A percentile compares a stretch with the other conserved stretches of the same genome.
phyloP scores from a whole-genome alignment of 1,140 invertebrate species.

The Trichonephila clavata region DNA sequence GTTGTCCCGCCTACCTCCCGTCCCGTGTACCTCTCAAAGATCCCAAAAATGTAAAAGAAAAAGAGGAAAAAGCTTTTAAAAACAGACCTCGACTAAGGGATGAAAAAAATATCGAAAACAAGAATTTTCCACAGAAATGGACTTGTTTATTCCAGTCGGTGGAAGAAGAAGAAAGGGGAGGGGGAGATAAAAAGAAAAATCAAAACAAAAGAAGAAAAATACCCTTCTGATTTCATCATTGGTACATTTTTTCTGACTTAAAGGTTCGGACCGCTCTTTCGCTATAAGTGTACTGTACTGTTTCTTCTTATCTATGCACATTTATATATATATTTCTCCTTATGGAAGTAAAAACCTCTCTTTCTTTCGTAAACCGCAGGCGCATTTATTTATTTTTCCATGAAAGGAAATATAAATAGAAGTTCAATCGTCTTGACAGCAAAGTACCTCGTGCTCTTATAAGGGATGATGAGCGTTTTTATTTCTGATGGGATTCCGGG shows the following conservation, averaged over 20 bases:
- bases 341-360: neutral
- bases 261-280: neutral
- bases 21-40: neutral
- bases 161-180: neutral
- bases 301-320: conserved; percentile 27
- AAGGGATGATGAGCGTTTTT: neutral
- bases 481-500: neutral
- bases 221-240: conserved; percentile 41
- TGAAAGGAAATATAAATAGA: conserved; percentile 29
- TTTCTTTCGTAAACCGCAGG: neutral
- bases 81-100: conserved; percentile 31
- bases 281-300: neutral
- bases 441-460: neutral
- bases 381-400: neutral
- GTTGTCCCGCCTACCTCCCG: no score
- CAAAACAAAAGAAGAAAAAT: conserved; percentile 2
- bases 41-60: neutral
- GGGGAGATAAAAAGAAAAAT: neutral
- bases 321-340: neutral
- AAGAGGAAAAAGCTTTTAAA: conserved; percentile 52
- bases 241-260: conserved; percentile 10
- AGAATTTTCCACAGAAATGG: conserved; percentile 55
- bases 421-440: conserved; percentile 37
- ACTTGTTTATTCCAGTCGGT: conserved; percentile 47
- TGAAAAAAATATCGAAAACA: conserved; percentile 9